Conservation (phyloP, 2,797 vertebrate genomes). For the Meriones psammophilus region DNA sequence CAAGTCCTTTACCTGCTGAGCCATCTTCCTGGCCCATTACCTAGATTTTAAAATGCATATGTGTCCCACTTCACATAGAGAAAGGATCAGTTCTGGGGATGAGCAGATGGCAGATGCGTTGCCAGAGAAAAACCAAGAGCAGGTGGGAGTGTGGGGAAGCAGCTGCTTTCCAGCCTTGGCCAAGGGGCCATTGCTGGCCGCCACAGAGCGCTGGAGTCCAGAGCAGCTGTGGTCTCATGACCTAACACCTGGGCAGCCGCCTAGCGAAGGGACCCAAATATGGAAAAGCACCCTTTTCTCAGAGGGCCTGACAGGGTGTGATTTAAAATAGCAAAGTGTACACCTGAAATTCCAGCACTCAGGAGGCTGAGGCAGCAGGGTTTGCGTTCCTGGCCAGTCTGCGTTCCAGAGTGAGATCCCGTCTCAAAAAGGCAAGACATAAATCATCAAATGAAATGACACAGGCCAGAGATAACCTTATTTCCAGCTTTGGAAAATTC, state of each 20-base stretch:
- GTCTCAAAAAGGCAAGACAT: not conserved
- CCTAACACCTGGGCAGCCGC: not conserved
- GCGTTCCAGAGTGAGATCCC: not conserved
- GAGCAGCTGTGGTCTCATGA: not conserved
- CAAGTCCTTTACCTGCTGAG: not conserved
- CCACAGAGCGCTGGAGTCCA: not conserved
- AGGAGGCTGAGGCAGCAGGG: not conserved
- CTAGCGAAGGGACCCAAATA: not conserved
- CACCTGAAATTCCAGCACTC: not conserved
- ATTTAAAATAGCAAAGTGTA: not conserved
- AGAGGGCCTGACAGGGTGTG: not conserved
- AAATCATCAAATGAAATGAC: not conserved
- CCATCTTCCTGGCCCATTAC: not conserved
- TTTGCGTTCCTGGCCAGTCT: not conserved
- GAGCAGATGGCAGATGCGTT: not conserved
- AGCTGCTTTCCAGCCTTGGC: not conserved
- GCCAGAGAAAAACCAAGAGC: not conserved
- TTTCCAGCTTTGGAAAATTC: not conserved
- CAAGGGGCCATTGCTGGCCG: not conserved
- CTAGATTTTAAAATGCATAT: not conserved
- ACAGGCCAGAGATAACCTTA: not conserved
- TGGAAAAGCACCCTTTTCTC: not conserved
- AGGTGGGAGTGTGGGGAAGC: not conserved
- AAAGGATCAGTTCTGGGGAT: not conserved
- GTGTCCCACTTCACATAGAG: not conserved